Conservation (phyloP, 2,797 vertebrate species). For the Antrozous pallidus region DNA sequence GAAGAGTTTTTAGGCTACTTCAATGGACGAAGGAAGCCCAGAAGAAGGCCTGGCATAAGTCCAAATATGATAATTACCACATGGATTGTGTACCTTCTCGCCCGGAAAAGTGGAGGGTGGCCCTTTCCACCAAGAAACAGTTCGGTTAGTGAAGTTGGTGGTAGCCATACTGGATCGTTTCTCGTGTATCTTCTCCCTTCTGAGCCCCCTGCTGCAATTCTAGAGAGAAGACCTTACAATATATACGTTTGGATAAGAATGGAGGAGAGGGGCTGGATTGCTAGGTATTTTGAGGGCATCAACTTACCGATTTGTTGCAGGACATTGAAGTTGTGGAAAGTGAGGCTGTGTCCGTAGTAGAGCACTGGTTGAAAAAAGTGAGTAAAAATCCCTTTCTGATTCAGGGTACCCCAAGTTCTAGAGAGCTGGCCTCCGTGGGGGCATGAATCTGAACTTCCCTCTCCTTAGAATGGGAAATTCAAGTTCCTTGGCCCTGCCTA, state of each 20-base stretch:
- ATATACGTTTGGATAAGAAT: not conserved
- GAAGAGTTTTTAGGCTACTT: conserved; percentile 25
- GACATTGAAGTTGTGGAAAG: conserved; percentile 37
- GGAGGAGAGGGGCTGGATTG: not conserved
- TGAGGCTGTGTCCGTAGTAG: conserved; percentile 43
- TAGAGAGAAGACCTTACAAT: not conserved
- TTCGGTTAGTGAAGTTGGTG: conserved; percentile 24
- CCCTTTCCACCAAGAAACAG: not conserved
- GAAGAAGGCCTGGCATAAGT: not conserved
- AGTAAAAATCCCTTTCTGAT: conserved; percentile 29
- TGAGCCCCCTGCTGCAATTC: not conserved
- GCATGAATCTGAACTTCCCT: not conserved
- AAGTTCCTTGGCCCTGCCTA: not conserved
- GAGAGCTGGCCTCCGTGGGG: not conserved
- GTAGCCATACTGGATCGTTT: not conserved
- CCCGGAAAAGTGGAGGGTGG: not conserved
- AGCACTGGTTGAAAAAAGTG: conserved; percentile 70
- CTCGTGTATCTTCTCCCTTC: not conserved
- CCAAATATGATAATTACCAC: conserved; percentile 74
- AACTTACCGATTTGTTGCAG: conserved; percentile 61
- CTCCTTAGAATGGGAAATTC: not conserved
- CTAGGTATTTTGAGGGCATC: not conserved
- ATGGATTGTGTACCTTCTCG: conserved; percentile 70
- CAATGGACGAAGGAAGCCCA: conserved; percentile 55
- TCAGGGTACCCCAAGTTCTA: not conserved